These are phyloP conservation scores for Sorex maritimensis DNA, from an alignment of 2,797 vertebrate genomes.

Conservation along the genomic window DNA sequence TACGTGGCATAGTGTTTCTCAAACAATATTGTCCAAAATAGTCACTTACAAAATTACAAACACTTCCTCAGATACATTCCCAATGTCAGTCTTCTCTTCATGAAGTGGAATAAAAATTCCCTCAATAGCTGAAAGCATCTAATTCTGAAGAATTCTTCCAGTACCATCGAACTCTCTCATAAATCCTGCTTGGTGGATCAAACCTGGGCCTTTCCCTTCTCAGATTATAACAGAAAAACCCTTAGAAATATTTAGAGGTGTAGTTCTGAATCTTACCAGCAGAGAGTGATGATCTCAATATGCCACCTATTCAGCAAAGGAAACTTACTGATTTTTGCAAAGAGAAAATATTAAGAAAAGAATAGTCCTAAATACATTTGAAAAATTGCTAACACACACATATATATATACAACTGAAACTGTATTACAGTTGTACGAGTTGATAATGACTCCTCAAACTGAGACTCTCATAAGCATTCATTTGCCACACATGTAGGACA, in stretches of 20 bases:
- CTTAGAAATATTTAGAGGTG: not conserved
- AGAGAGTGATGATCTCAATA: constrained; percentile 33
- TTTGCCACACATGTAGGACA: not conserved
- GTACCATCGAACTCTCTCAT: not conserved
- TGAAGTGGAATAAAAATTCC: not conserved
- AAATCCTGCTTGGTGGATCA: not conserved
- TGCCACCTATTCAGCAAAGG: not conserved
- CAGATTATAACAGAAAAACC: not conserved
- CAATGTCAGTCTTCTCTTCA: not conserved
- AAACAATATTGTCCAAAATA: constrained; percentile 29
- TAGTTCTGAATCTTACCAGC: constrained; percentile 65
- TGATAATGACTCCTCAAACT: constrained; percentile 38
- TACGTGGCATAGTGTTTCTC: not conserved
- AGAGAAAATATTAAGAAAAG: not conserved
- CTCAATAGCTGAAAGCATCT: not conserved
- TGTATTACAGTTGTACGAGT: not conserved
- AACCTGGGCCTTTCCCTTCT: not conserved
- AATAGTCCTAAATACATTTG: not conserved
- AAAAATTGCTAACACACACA: too few species aligned
- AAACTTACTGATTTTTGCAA: constrained; percentile 28
- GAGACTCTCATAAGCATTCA: not conserved
- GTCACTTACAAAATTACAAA: not conserved
- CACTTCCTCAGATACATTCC: not conserved
- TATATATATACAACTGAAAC: not conserved
- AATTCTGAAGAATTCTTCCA: not conserved